These are phyloP conservation scores for Piliocolobus tephrosceles DNA, from an alignment of 2,113 vertebrate species.

Conservation along the genomic window DNA sequence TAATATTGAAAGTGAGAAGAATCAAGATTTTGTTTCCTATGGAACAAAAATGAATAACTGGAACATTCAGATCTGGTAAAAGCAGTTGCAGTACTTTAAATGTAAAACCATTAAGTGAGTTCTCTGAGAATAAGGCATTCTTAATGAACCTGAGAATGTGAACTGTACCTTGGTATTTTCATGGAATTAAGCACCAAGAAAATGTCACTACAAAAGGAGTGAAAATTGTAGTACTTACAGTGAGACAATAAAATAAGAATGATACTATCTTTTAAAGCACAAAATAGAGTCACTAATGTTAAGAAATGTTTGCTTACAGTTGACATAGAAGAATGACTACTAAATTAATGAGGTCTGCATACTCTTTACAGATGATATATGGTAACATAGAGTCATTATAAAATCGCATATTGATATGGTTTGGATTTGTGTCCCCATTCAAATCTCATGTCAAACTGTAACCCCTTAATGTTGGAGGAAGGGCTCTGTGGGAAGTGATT, in stretches of 20 bases:
- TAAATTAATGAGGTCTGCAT: neutral
- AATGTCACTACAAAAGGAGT: slow-evolving; percentile 45
- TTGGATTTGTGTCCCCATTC: too few relatives aligned
- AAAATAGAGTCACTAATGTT: neutral
- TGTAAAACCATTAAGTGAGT: neutral
- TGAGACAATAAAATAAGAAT: slow-evolving; percentile 23
- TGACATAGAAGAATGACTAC: neutral
- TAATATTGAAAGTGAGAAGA: neutral
- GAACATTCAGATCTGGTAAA: neutral
- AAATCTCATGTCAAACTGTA: too few relatives aligned
- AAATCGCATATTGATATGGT: neutral
- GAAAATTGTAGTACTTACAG: neutral
- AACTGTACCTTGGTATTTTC: slow-evolving; percentile 3
- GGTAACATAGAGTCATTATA: neutral
- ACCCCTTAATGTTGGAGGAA: too few relatives aligned
- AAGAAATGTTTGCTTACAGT: neutral
- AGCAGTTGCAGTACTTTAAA: slow-evolving; percentile 2
- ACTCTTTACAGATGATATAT: neutral
- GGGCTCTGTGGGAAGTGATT: too few relatives aligned
- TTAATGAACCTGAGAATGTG: slow-evolving; percentile 31
- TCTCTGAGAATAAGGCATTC: slow-evolving; percentile 26
- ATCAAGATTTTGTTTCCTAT: neutral
- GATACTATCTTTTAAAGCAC: neutral
- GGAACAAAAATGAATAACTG: neutral
- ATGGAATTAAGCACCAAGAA: slow-evolving; percentile 20